Conservation (phyloP, 1,140 invertebrate species). For the Ips typographus region DNA sequence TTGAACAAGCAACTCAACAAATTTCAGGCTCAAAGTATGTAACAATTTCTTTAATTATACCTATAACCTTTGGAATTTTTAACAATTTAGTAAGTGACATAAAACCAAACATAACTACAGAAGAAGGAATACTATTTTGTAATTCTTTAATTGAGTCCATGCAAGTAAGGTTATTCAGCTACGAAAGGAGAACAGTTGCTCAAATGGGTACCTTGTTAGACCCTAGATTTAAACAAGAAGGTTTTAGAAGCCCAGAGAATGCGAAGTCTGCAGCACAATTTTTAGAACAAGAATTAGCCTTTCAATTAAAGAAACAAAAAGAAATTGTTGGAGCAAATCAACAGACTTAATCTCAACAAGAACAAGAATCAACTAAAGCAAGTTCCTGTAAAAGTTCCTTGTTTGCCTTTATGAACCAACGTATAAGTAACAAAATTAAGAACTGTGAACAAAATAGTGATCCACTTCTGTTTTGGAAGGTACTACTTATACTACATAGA, state of each 20-base stretch:
- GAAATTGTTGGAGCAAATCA: background rate
- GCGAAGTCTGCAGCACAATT: background rate
- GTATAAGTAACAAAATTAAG: background rate
- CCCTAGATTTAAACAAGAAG: slow-evolving; percentile 16
- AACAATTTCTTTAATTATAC: slow-evolving; percentile 30
- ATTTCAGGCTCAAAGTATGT: slow-evolving; percentile 24
- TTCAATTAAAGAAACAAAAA: slow-evolving; percentile 8
- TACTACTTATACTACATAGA: slow-evolving; percentile 4
- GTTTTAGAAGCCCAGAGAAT: slow-evolving; percentile 18
- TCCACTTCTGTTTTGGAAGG: slow-evolving; percentile 24
- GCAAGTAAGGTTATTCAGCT: slow-evolving; percentile 10
- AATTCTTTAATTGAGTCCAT: slow-evolving; percentile 10
- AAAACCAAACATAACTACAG: background rate
- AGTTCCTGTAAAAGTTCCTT: no score
- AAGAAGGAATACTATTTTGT: slow-evolving; percentile 14
- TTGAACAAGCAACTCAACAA: slow-evolving; percentile 28
- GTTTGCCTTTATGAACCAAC: slow-evolving; percentile 3
- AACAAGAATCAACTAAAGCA: background rate
- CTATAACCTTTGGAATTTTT: slow-evolving; percentile 21
- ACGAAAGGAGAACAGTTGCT: slow-evolving; percentile 13
- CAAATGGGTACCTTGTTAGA: slow-evolving; percentile 15
- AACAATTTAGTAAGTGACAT: slow-evolving; percentile 7
- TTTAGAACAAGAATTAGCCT: slow-evolving; percentile 20
- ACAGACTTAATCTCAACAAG: background rate
- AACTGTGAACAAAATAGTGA: slow-evolving; percentile 13